phyloP scores from a whole-genome alignment of 2,888 invertebrate species.

The Cryptocheilus praepositus region DNA sequence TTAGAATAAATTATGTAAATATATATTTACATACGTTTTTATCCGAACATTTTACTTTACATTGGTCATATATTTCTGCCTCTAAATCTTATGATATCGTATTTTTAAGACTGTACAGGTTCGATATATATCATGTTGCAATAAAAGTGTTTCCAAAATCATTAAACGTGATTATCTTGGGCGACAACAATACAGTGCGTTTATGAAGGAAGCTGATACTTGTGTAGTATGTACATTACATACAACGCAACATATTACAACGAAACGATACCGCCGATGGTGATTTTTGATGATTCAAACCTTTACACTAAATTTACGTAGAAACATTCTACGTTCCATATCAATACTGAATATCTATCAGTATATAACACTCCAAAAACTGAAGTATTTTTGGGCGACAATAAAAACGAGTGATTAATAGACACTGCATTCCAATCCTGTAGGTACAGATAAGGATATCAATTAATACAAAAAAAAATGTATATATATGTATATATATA shows the following conservation, averaged over 20 bases:
- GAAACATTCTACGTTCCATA: neutral
- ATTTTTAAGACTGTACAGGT: conserved; percentile 34
- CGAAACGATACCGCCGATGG: neutral
- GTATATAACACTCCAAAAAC: neutral
- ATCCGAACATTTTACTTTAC: conserved; percentile 39
- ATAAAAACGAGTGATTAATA: conserved; percentile 25
- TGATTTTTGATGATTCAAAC: neutral
- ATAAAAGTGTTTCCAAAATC: conserved; percentile 17
- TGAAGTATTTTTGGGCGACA: conserved; percentile 14
- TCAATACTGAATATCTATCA: conserved; percentile 1
- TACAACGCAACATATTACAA: conserved; percentile 35
- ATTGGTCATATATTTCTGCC: conserved; percentile 42
- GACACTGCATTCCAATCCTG: conserved; percentile 30
- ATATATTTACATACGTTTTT: conserved; percentile 41
- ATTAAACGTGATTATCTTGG: neutral
- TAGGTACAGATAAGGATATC: conserved; percentile 23
- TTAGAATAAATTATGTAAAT: conserved; percentile 18
- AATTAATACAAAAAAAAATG: conserved; percentile 40
- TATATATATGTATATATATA: conserved; percentile 27
- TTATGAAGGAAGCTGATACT: conserved; percentile 25
- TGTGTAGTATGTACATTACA: conserved; percentile 28
- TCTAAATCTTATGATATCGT: conserved; percentile 23
- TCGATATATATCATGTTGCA: conserved; percentile 13
- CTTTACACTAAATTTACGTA: no score
- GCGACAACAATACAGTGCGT: conserved; percentile 25